These are phyloP conservation scores for Paralvinella palmiformis DNA, from an alignment of 1,140 invertebrate species.

Conservation along the genomic window DNA sequence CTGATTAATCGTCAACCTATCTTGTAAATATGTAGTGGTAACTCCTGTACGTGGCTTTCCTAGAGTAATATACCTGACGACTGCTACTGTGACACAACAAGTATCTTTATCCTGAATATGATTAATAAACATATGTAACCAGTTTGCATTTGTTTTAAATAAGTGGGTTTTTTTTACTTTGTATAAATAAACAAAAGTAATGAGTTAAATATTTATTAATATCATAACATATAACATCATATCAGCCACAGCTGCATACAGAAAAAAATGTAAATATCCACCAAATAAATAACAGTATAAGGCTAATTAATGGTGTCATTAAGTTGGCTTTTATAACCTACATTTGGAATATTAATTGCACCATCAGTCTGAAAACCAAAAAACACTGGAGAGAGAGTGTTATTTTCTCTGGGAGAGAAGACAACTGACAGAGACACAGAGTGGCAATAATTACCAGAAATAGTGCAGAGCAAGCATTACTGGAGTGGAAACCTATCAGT, in stretches of 20 bases:
- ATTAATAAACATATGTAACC: neutral
- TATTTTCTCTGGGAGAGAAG: too few relatives aligned
- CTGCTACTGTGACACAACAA: conserved; percentile 31
- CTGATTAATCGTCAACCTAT: neutral
- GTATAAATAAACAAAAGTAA: neutral
- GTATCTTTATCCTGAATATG: conserved; percentile 8
- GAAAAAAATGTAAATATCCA: conserved; percentile 42
- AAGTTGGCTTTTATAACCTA: too few relatives aligned
- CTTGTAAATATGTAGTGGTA: neutral
- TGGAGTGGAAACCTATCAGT: too few relatives aligned
- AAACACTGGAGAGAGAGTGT: too few relatives aligned
- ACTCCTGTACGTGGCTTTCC: conserved; percentile 4
- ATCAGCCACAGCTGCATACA: conserved; percentile 59
- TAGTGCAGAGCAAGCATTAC: too few relatives aligned
- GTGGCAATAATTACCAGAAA: too few relatives aligned
- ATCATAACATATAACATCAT: conserved; percentile 30
- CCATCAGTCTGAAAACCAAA: too few relatives aligned
- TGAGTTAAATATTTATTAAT: conserved; percentile 53
- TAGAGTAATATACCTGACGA: conserved; percentile 24
- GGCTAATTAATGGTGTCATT: too few relatives aligned
- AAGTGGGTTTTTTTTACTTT: conserved; percentile 56
- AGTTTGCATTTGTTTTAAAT: conserved; percentile 34
- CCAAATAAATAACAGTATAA: conserved; percentile 6
- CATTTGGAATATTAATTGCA: too few relatives aligned
- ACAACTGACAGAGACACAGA: too few relatives aligned